These are phyloP conservation scores for Sinocyclocheilus anshuiensis DNA, from an alignment of 2,113 vertebrate genomes.

Conservation along the genomic window DNA sequence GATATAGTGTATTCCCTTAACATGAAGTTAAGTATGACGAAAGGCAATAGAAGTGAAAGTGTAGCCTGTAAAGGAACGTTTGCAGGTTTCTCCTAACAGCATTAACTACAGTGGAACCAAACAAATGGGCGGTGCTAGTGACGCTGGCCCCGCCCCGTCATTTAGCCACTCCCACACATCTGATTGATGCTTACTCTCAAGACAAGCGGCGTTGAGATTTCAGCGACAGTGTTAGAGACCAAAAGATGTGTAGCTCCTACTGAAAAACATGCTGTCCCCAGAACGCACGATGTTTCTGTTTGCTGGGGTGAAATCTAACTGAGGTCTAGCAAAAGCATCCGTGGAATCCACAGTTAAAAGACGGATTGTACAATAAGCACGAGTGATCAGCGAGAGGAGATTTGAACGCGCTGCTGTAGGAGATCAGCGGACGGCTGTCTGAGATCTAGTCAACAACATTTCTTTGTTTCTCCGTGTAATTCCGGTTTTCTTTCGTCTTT, in stretches of 20 bases:
- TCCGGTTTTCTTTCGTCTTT: slow-evolving; percentile 57
- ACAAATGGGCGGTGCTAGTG: slow-evolving; percentile 1
- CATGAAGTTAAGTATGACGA: neutral
- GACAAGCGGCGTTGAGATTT: slow-evolving; percentile 17
- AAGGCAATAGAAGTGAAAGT: neutral
- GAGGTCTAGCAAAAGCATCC: slow-evolving; percentile 16
- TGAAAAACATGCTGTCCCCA: slow-evolving; percentile 10
- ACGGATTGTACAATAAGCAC: slow-evolving; percentile 10
- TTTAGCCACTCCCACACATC: slow-evolving; percentile 10
- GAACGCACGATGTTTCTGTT: neutral
- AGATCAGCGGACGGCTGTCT: neutral
- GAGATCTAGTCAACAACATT: neutral
- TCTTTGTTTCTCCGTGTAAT: slow-evolving; percentile 34
- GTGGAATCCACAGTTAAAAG: slow-evolving; percentile 5
- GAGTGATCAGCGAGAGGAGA: neutral
- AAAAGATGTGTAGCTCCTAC: neutral
- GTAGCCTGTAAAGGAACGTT: neutral
- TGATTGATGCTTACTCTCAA: slow-evolving; percentile 29
- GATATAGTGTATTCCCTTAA: neutral
- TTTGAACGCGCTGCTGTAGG: slow-evolving; percentile 1
- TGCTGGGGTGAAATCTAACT: neutral
- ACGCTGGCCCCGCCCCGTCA: neutral
- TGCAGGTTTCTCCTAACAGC: neutral
- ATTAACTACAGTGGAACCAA: neutral
- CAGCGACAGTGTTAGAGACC: neutral